phyloP scores from a whole-genome alignment of 37 sponge, comb jelly and placozoan genomes.

The Mnemiopsis leidyi region DNA sequence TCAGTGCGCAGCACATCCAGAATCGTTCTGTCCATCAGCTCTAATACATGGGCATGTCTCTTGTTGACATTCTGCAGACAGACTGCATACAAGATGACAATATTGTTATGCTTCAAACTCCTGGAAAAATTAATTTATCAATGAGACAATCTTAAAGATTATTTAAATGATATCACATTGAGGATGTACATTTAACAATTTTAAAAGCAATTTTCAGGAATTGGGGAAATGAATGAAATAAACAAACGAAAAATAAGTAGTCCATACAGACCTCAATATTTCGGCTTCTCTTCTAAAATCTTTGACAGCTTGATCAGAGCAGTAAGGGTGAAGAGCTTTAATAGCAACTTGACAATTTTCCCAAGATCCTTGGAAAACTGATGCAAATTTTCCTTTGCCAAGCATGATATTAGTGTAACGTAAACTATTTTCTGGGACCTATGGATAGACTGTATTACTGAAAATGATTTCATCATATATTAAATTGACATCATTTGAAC shows the following conservation, averaged over 20 bases:
- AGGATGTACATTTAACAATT: too few species aligned
- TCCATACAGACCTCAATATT: constrained; percentile 81
- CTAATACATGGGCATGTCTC: constrained; percentile 52
- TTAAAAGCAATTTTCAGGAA: too few species aligned
- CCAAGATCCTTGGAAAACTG: constrained; percentile 73
- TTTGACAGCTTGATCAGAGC: constrained; percentile 67
- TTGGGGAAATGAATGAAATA: too few species aligned
- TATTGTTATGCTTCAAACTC: constrained; percentile 43
- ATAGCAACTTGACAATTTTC: constrained; percentile 74
- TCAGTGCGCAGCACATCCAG: constrained; percentile 72
- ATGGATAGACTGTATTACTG: too few species aligned
- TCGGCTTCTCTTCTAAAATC: constrained; percentile 77
- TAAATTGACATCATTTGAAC: too few species aligned
- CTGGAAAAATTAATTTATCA: background rate
- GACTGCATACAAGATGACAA: constrained; percentile 11
- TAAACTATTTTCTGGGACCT: constrained; percentile 37
- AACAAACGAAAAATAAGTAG: too few species aligned
- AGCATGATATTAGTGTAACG: constrained; percentile 69
- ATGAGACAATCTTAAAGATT: too few species aligned
- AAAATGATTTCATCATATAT: too few species aligned
- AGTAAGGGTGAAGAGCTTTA: constrained; percentile 79
- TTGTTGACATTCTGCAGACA: constrained; percentile 68
- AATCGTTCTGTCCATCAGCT: constrained; percentile 69
- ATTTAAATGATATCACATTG: too few species aligned
- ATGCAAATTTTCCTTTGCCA: constrained; percentile 77